Evolutionary conservation across 2,797 vertebrate genomes (phyloP), one percentile per base, ranked within the genome.

Genomic region (Notolabrus celidotus): DNA sequence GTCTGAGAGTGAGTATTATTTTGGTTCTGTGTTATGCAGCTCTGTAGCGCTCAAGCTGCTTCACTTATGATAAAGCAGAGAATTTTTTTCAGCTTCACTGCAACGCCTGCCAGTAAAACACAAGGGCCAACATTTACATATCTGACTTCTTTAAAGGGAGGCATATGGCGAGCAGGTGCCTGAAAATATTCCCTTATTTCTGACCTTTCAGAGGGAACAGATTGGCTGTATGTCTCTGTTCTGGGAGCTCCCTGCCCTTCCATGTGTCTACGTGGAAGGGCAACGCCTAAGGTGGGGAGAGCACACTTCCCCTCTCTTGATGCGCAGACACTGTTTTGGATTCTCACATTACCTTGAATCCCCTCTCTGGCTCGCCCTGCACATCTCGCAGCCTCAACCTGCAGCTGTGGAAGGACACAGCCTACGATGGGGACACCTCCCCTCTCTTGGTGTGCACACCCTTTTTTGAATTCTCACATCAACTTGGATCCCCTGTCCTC

Each of bases 11-110:
- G 22, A 42, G 29, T 45, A 52, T 0, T 38, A 23, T 27, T 50
- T 58, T 20, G 12, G 0, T 33, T 49, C 4, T 52, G 20, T 22
- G 31, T 67, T 25, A 5, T 27, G 58, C 41, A 54, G 43, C 63
- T 61, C 23, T 4, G 29, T 43, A 19, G 20, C 52, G 60, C 15
- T 47, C 15, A 22, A 36, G 70, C 60, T 45, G 42, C 33, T 38
- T 53, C 11, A 16, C 43, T 49, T 17, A 63, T 64, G 27, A 70
- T 60, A 64, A 25, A n/a, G n/a, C 25, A 16, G 4, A 60, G 46
- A n/a, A n/a, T n/a, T 53, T 46, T 55, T 34, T 58, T 33, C 45
- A 38, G 58, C 58, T 53, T 29, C 42, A 4, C 31, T 39, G 46
- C 47, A 6, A 41, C 6, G 50, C 49, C 16, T 1, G 5, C 1